Conservation (phyloP, 2,888 invertebrate species). For the Frankliniella fusca region DNA sequence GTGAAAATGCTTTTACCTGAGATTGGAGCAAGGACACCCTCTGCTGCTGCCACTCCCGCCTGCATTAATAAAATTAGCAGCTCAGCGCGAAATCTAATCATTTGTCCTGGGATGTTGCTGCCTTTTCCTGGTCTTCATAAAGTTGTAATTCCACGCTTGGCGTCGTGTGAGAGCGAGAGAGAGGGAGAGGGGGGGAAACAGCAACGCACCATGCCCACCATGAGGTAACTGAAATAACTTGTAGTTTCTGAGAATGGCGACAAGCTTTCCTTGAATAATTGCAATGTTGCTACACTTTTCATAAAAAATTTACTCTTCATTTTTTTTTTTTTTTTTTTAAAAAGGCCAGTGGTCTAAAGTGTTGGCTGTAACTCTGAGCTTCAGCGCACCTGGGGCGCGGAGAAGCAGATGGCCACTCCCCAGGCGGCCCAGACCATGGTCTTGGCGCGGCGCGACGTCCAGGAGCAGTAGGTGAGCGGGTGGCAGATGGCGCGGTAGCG, state of each 20-base stretch:
- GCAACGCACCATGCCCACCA: neutral
- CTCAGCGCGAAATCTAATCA: neutral
- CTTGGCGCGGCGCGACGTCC: slow-evolving; percentile 54
- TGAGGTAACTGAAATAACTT: too few species aligned
- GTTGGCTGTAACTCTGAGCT: too few species aligned
- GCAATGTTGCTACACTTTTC: too few species aligned
- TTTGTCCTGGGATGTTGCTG: neutral
- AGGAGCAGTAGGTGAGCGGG: slow-evolving; percentile 62
- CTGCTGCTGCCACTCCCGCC: neutral
- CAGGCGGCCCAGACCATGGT: slow-evolving; percentile 56
- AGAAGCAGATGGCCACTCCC: slow-evolving; percentile 53
- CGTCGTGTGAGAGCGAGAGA: neutral
- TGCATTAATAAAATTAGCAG: neutral
- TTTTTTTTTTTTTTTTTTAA: neutral
- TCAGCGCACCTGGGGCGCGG: slow-evolving; percentile 58
- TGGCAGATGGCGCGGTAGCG: slow-evolving; percentile 59
- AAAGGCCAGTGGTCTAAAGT: too few species aligned
- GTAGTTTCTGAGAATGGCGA: too few species aligned
- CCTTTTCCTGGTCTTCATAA: neutral
- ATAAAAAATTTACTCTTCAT: neutral
- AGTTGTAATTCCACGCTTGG: neutral
- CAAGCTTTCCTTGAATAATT: too few species aligned
- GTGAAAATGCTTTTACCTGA: neutral
- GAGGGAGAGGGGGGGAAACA: neutral
- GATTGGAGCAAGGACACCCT: neutral